phyloP scores from a whole-genome alignment of 2,113 vertebrate species.

The Gopherus evgoodei region DNA sequence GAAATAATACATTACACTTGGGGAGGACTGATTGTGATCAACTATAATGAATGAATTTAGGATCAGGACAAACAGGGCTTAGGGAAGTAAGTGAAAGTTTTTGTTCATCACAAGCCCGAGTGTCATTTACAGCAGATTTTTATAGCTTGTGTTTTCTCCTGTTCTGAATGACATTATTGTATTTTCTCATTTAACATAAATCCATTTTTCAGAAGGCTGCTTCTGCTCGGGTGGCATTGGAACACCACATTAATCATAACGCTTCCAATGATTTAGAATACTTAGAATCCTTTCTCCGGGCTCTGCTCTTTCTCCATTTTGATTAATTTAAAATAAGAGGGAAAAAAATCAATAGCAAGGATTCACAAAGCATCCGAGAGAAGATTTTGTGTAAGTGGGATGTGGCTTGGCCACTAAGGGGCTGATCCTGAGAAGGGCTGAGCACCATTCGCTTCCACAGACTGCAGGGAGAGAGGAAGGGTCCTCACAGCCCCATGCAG shows the following conservation, averaged over 20 bases:
- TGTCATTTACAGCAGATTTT: neutral
- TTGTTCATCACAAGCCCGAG: slow-evolving; percentile 5
- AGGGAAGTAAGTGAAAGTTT: slow-evolving; percentile 17
- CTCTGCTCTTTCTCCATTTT: slow-evolving; percentile 54
- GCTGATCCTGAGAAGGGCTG: neutral
- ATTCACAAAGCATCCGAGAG: slow-evolving; percentile 32
- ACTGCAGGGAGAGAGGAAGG: neutral
- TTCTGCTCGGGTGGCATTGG: slow-evolving; percentile 49
- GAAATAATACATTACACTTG: slow-evolving; percentile 59
- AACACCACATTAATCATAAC: slow-evolving; percentile 68
- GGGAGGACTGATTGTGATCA: slow-evolving; percentile 59
- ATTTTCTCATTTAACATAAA: slow-evolving; percentile 72
- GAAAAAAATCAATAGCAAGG: slow-evolving; percentile 56
- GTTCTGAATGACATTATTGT: slow-evolving; percentile 70
- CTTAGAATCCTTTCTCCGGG: slow-evolving; percentile 65
- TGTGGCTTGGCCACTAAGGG: slow-evolving; percentile 7
- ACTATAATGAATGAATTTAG: slow-evolving; percentile 60
- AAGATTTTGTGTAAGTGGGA: slow-evolving; percentile 36
- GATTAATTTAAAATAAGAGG: slow-evolving; percentile 68
- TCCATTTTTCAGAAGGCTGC: slow-evolving; percentile 68
- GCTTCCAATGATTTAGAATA: slow-evolving; percentile 73
- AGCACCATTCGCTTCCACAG: neutral
- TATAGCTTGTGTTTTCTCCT: neutral
- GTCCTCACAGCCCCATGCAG: neutral
- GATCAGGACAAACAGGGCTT: slow-evolving; percentile 37